phyloP scores from a whole-genome alignment of 2,888 invertebrate species.

The Pegoplata infirma region DNA sequence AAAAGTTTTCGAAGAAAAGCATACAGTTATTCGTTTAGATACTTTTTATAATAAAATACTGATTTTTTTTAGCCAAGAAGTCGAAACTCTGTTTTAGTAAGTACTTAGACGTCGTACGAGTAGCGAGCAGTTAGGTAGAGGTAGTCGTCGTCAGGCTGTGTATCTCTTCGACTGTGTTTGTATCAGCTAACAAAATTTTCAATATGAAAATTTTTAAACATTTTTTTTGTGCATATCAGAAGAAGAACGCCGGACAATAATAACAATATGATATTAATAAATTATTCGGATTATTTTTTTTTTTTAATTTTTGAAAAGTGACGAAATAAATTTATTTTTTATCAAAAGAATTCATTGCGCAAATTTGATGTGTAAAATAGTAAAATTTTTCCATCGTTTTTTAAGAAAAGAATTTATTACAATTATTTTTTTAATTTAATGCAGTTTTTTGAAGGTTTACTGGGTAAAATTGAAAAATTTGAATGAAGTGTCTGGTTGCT shows the following conservation, averaged over 20 bases:
- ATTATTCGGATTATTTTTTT: too few relatives aligned
- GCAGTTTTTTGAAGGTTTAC: slow-evolving; percentile 24
- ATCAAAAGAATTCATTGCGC: not conserved
- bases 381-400: not conserved
- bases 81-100: slow-evolving; percentile 40
- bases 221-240: not conserved
- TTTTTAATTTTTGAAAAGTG: not conserved
- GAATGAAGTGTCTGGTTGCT: slow-evolving; percentile 4
- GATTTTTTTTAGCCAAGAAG: slow-evolving; percentile 46
- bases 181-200: too few relatives aligned
- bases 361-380: not conserved
- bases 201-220: not conserved
- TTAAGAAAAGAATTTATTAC: not conserved
- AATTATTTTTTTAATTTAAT: slow-evolving; percentile 9
- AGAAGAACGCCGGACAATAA: not conserved
- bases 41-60: not conserved
- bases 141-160: not conserved
- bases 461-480: not conserved
- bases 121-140: not conserved
- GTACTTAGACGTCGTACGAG: not conserved
- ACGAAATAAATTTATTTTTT: not conserved
- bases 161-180: not conserved
- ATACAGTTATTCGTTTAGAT: slow-evolving; percentile 42
- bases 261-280: not conserved
- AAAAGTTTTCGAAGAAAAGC: slow-evolving; percentile 47